Evolutionary conservation across 2,113 vertebrate genomes (phyloP), one percentile per base, ranked within the genome.

Genomic region (Reinhardtius hippoglossoides): DNA sequence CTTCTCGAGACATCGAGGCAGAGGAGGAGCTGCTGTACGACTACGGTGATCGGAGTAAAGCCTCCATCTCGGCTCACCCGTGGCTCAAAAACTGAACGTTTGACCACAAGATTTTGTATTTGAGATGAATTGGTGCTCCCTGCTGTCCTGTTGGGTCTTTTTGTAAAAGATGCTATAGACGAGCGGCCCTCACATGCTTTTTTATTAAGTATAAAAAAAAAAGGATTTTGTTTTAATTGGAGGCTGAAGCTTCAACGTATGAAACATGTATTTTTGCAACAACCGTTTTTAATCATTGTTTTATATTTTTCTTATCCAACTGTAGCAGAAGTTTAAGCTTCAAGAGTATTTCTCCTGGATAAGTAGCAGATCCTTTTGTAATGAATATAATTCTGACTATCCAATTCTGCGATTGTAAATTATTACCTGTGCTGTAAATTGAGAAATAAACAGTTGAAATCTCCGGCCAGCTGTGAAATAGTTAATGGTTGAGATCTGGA

Each of bases 11-110:
- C 94, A 96, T 99, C 60, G 46, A 87, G 52, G 92, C 91, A 0
- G 97, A 95, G 12, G 97, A 99, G 87, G 98, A 99, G 92, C 95
- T 99, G 9, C 93, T 99, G 31, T 98, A 99, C 0, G 97, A 99
- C 88, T 98, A 99, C 0, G 98, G 98, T 0, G 97, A 99, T 87
- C 94, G 97, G 27, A 99, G 97, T 90, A 95, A 94, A 91, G 95
- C 94, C 20, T 96, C 98, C 40, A 89, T 97, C 61, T 95, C 92
- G 50, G 97, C 97, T 78, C 93, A 99, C 69, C 98, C 97, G 0
- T 99, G 97, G 96, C 95, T 98, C 74, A 99, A 99, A 94, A 88
- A 95, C 71, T 97, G 89, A 95, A 64, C 16, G 8, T 23, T 27
- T 1, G 0, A 66, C 27, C 3, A 31, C 2, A 44, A 40, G n/a